Percentiles rank a stretch among this genome's conserved stretches.
These are phyloP conservation scores for Glaucomys volans DNA, from an alignment of 2,113 vertebrate species.

Conservation along the genomic window DNA sequence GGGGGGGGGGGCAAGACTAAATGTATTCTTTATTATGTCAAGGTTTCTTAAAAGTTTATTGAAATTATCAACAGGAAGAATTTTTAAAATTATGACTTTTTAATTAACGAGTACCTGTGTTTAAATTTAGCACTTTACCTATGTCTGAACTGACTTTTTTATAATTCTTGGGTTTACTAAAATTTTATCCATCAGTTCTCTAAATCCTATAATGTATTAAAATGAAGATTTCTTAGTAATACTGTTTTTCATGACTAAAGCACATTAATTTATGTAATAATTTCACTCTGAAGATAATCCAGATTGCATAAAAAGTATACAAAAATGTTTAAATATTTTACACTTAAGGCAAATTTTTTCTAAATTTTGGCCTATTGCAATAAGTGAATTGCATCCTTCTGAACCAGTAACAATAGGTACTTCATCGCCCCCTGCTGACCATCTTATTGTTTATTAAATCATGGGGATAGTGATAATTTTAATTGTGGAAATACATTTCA, in stretches of 20 bases:
- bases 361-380: neutral
- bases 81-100: neutral
- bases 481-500: constrained; percentile 34
- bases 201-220: constrained; percentile 66
- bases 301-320: neutral
- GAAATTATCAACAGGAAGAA: neutral
- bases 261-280: constrained; percentile 21
- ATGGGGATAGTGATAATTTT: neutral
- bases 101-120: neutral
- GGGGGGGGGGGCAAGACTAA: neutral
- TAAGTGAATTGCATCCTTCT: neutral
- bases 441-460: constrained; percentile 43
- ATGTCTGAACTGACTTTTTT: constrained; percentile 77
- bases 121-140: constrained; percentile 72
- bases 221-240: constrained; percentile 18
- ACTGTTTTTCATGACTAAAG: neutral
- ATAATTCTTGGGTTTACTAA: constrained; percentile 49
- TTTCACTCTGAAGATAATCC: constrained; percentile 8
- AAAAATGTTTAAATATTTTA: neutral
- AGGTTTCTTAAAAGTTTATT: constrained; percentile 15
- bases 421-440: constrained; percentile 48
- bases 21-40: neutral
- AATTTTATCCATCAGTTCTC: constrained; percentile 65
- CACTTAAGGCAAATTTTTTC: constrained; percentile 33
- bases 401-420: neutral